Base-by-base conservation (phyloP, 2,888 invertebrate species). In the Eucriotettix oculatus region DNA sequence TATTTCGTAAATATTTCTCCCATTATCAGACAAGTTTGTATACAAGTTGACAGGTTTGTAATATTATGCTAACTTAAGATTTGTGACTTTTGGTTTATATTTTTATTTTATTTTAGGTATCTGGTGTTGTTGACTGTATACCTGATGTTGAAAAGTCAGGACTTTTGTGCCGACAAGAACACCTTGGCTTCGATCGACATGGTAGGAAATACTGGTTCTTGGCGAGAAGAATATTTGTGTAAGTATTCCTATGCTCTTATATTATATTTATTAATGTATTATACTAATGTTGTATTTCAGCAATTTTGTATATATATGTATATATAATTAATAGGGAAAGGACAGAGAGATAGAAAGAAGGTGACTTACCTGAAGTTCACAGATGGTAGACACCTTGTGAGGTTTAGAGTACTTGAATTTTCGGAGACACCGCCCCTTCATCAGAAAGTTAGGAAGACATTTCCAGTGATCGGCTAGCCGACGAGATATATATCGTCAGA, bases 141-240 rank as follows among this genome's bases (percentile, higher is more conserved):
- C 83, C 90, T 58, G 89, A 92, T 70, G 84, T 88, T 64, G 96
- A 98, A 70, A 91, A 89, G 70, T 90, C 90, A 72, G 95, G 96
- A 1, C 79, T 93, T 63, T 77, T 95, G 41, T 90, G 92, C 71
- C 81, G 98, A 54, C 96, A 97, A 72, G 95, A 96, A 71, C 90
- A 90, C 68, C 76, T 99, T 54, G 99, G 99, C 1, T 89, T 86
- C 73, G 99, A 99, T 74, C 80, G 99, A 65, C 93, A 96, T 76
- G 96, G 96, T 14, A 79, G 98, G 68, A 95, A 95, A 71, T 99
- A 97, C 76, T 99, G 95, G 92, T 99, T 99, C 73, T 83, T 98
- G 58, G 86, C 85, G 59, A 79, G 99, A 59, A 79, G 99, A 68
- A 81, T 99, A 69, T 87, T 98, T 77, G 85, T 98, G 93, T 94